Conservation (phyloP, 2,888 invertebrate genomes). For the Drosophila atripex region DNA sequence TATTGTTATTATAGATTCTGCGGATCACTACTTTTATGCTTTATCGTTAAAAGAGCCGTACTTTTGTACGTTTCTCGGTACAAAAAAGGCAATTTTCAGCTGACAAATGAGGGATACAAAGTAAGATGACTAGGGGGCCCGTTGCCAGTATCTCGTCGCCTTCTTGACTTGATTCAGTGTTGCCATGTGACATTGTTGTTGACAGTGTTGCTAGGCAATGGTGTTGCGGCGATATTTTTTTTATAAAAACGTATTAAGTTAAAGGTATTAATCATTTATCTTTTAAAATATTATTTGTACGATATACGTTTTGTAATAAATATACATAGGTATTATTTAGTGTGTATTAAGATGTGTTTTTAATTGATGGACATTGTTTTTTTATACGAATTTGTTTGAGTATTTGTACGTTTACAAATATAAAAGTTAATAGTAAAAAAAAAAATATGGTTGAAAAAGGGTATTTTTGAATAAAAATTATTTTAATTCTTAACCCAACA, state of each 20-base stretch:
- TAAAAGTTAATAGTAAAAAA: too few relatives aligned
- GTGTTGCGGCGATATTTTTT: neutral
- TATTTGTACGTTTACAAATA: too few relatives aligned
- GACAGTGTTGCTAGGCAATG: neutral
- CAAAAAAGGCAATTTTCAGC: constrained; percentile 63
- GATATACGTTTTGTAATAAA: too few relatives aligned
- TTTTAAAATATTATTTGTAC: neutral
- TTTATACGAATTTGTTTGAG: too few relatives aligned
- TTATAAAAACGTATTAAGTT: neutral
- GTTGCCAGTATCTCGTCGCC: constrained; percentile 1
- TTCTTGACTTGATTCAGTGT: neutral
- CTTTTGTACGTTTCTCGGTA: constrained; percentile 44
- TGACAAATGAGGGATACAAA: constrained; percentile 28
- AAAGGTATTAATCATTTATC: neutral
- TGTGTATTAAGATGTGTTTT: too few relatives aligned
- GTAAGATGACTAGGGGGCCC: constrained; percentile 17
- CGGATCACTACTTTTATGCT: constrained; percentile 31
- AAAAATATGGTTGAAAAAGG: too few relatives aligned
- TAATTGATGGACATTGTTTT: too few relatives aligned
- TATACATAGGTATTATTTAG: too few relatives aligned
- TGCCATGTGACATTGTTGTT: neutral
- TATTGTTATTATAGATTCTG: constrained; percentile 51
- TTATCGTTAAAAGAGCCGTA: constrained; percentile 32
- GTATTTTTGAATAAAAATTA: too few relatives aligned
- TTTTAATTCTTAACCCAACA: too few relatives aligned